A percentile compares a stretch with the other conserved stretches of the same genome.
Evolutionary conservation across 1,140 invertebrate genomes (phyloP).

Genomic region (Bombus huntii): DNA sequence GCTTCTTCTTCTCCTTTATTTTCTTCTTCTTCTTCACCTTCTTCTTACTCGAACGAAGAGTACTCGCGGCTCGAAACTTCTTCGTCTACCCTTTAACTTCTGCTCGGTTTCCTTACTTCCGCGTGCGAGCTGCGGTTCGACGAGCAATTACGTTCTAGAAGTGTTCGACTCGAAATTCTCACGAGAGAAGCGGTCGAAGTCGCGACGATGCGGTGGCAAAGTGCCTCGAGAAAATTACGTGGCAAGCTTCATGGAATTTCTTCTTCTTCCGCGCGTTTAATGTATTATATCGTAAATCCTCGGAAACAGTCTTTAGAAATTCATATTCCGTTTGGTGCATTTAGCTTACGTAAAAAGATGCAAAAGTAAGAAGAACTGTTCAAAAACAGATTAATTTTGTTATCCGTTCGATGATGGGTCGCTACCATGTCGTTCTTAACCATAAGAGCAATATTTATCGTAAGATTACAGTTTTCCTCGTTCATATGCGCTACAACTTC

Average conservation of each 20-base stretch:
- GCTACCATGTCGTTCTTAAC: too few relatives aligned
- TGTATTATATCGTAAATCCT: neutral
- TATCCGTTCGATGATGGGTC: too few relatives aligned
- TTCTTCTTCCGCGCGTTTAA: neutral
- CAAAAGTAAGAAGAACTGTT: neutral
- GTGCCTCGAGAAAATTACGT: conserved; percentile 23
- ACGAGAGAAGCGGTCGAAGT: conserved; percentile 21
- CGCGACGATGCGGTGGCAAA: conserved; percentile 31
- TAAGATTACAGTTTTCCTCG: too few relatives aligned
- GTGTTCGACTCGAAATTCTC: conserved; percentile 30
- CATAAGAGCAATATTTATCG: too few relatives aligned
- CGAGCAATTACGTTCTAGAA: conserved; percentile 53
- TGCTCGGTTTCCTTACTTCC: conserved; percentile 67
- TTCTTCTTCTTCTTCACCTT: conserved; percentile 31
- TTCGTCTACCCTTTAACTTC: conserved; percentile 38
- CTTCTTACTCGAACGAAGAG: conserved; percentile 49
- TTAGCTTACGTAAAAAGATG: neutral
- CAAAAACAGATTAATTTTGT: neutral
- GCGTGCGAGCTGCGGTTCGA: conserved; percentile 65
- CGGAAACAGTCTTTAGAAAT: neutral
- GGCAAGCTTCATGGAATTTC: conserved; percentile 18
- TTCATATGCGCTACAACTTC: too few relatives aligned
- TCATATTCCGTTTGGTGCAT: neutral
- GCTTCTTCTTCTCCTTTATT: conserved; percentile 38
- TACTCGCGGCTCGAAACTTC: conserved; percentile 48